Evolutionary conservation across 37 sponge, comb jelly and placozoan species (phyloP), one percentile per base, ranked within the genome.

Genomic region (Aplysina aerophoba): DNA sequence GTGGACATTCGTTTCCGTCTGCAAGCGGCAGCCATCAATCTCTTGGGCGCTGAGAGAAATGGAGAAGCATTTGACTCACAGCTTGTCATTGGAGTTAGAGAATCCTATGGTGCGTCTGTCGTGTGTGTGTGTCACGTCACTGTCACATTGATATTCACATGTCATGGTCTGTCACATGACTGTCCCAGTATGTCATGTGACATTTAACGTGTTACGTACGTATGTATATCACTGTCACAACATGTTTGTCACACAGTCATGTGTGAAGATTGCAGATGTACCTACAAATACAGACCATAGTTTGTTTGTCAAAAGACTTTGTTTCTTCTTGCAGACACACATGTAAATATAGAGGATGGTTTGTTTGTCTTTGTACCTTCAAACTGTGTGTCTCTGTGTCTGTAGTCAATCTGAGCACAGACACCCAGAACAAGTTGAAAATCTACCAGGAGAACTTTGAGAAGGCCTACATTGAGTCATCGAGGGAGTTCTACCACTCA

Each of bases 371-470:
- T 44, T 25, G n/a, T 24, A 6, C 28, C 24, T 22, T 73, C 31
- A 11, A 44, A 33, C 54, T 28, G 21, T 54, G 0, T 82, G n/a
- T n/a, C 19, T 58, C 44, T 31, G 13, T 28, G 22, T 65, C 24
- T 85, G 3, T 68, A 95, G 96, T 95, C 3, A 95, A 95, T 72
- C 80, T 95, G 66, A 87, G 93, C 59, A 89, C 96, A 0, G 96
- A 92, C 20, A 55, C 53, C 0, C 84, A 80, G 27, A 88, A 92
- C 81, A 87, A 90, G 53, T 82, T 95, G 38, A 71, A 90, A 73
- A 95, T 95, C 19, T 95, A 95, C 71, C 83, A 87, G 90, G 96
- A 95, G 59, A 39, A 95, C 74, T 95, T 95, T 85, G 96, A 95
- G 85, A 85, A 82, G 73, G 58, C 86, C 19, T 95, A 95, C 83